Conservation (phyloP, 2,888 invertebrate species). For the Amiota mariae region DNA sequence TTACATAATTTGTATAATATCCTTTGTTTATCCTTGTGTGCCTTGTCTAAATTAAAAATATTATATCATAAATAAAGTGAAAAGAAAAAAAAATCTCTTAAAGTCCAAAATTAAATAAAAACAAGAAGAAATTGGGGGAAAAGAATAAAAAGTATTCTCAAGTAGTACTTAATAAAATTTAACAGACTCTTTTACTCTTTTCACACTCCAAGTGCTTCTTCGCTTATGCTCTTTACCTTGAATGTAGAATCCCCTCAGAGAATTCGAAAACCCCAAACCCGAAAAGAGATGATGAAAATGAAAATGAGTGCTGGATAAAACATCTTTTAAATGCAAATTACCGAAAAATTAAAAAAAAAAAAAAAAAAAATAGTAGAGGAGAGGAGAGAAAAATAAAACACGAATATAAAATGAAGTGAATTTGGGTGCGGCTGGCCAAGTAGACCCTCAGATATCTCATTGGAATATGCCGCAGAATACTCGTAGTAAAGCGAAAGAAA, state of each 20-base stretch:
- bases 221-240: no score
- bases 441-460: background rate
- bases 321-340: slow-evolving; percentile 62
- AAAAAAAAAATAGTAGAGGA: no score
- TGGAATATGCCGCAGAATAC: slow-evolving; percentile 1
- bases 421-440: slow-evolving; percentile 16
- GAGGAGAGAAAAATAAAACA: slow-evolving; percentile 5
- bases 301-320: slow-evolving; percentile 33
- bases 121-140: slow-evolving; percentile 35
- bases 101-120: slow-evolving; percentile 59
- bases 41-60: slow-evolving; percentile 52
- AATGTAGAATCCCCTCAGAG: no score
- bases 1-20: slow-evolving; percentile 25
- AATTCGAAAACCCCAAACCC: no score
- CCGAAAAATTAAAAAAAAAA: slow-evolving; percentile 58
- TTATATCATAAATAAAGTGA: slow-evolving; percentile 60
- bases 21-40: slow-evolving; percentile 8
- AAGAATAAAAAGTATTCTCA: slow-evolving; percentile 36
- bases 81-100: slow-evolving; percentile 45
- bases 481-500: background rate
- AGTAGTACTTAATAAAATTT: slow-evolving; percentile 56
- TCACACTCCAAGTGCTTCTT: no score
- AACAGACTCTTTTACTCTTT: slow-evolving; percentile 51
- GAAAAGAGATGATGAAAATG: slow-evolving; percentile 28
- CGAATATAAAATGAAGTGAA: slow-evolving; percentile 23